Evolutionary conservation across 2,113 vertebrate genomes (phyloP).

Genomic region (Perca fluviatilis): DNA sequence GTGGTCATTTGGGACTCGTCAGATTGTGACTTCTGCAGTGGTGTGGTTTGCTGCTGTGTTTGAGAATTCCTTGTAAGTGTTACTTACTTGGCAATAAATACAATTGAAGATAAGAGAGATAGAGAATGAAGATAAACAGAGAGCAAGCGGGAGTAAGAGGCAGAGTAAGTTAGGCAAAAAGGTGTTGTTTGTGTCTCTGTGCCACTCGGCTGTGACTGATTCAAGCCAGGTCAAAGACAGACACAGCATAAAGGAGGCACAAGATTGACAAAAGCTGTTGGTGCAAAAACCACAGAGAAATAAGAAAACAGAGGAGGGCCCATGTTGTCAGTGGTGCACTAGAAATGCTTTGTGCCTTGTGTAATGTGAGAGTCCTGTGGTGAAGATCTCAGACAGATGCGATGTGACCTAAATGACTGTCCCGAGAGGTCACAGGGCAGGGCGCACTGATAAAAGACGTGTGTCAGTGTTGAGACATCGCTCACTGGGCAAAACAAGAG

Average conservation of each 20-base stretch:
- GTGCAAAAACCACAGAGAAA: conserved; percentile 23
- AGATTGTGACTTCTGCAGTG: conserved; percentile 23
- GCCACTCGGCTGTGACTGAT: conserved; percentile 29
- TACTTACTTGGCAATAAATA: no score
- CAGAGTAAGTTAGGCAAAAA: not conserved
- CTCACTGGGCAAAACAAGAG: conserved; percentile 45
- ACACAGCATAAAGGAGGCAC: not conserved
- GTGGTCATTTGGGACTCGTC: conserved; percentile 27
- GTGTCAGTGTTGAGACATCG: conserved; percentile 37
- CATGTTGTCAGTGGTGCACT: conserved; percentile 30
- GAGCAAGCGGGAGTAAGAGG: not conserved
- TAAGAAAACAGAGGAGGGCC: conserved; percentile 56
- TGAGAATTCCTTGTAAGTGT: not conserved
- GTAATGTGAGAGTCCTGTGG: conserved; percentile 61
- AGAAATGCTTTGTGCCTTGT: conserved; percentile 38
- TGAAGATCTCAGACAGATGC: conserved; percentile 46
- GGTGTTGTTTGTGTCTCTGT: conserved; percentile 39
- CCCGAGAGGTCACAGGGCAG: conserved; percentile 62
- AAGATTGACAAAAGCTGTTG: conserved; percentile 12
- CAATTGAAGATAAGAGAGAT: no score
- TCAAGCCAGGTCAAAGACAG: conserved; percentile 27
- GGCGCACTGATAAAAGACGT: conserved; percentile 55
- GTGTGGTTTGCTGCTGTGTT: conserved; percentile 43
- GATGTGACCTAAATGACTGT: conserved; percentile 34
- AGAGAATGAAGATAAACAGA: not conserved